phyloP scores from a whole-genome alignment of 2,797 vertebrate species.

The Tangara arthus region DNA sequence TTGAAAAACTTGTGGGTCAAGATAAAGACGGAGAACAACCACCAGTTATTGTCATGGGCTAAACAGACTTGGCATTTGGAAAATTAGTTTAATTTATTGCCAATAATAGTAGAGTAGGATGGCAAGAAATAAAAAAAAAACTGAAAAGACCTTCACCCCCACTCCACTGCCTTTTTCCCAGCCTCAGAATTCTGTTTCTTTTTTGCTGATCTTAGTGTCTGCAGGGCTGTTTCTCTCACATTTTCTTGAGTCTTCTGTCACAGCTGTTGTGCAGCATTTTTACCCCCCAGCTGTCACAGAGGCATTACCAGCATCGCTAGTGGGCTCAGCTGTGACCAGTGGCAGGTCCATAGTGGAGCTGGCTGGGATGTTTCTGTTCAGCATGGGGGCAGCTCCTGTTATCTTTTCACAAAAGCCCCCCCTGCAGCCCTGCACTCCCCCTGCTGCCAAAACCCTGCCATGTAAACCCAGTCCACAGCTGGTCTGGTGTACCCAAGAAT shows the following conservation, averaged over 20 bases:
- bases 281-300: not conserved
- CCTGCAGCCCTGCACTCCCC: fast-evolving
- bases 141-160: not conserved
- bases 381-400: not conserved
- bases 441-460: not conserved
- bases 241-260: not conserved
- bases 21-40: not conserved
- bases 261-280: not conserved
- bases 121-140: not conserved
- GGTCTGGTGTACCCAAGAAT: not conserved
- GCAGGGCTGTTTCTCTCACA: not conserved
- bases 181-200: not conserved
- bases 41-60: not conserved
- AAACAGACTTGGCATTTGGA: not conserved
- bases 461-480: not conserved
- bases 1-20: not conserved
- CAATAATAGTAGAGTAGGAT: not conserved
- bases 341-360: not conserved
- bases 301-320: not conserved
- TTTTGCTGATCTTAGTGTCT: not conserved
- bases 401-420: not conserved
- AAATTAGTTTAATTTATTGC: not conserved
- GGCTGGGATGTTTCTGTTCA: not conserved
- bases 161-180: not conserved
- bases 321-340: not conserved